A percentile compares a stretch with the other conserved stretches of the same genome.
phyloP scores from a whole-genome alignment of 2,888 invertebrate species.

The Caenorhabditis sulstoni region DNA sequence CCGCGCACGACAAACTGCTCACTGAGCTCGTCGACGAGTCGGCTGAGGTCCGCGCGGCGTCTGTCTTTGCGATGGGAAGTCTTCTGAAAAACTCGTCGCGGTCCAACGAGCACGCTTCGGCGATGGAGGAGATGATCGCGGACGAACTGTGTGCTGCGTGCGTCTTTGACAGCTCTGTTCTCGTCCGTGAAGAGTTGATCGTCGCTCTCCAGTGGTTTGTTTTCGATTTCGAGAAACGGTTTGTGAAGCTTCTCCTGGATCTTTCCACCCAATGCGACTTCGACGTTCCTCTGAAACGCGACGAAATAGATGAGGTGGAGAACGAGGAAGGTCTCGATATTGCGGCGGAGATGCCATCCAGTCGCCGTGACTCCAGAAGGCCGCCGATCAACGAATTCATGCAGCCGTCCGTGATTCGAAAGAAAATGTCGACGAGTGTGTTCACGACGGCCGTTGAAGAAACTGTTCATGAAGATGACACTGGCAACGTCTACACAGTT shows the following conservation, averaged over 20 bases:
- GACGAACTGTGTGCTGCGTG: slow-evolving; percentile 89
- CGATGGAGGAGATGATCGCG: slow-evolving; percentile 87
- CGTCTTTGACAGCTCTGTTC: slow-evolving; percentile 89
- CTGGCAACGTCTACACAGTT: slow-evolving; percentile 14
- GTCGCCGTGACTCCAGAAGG: not conserved
- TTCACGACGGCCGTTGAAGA: slow-evolving; percentile 44
- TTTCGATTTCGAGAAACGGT: slow-evolving; percentile 87
- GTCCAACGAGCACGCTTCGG: slow-evolving; percentile 79
- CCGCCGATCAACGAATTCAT: slow-evolving; percentile 24
- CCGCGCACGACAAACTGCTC: slow-evolving; percentile 92
- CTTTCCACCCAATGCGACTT: slow-evolving; percentile 51
- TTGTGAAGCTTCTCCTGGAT: slow-evolving; percentile 83
- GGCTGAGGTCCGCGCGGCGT: slow-evolving; percentile 94
- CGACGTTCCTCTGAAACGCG: slow-evolving; percentile 16
- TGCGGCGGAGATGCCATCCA: slow-evolving; percentile 31
- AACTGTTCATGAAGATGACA: slow-evolving; percentile 11
- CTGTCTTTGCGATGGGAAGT: slow-evolving; percentile 92
- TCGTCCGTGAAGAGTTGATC: slow-evolving; percentile 86
- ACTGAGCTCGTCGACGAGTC: slow-evolving; percentile 85
- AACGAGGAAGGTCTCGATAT: slow-evolving; percentile 45
- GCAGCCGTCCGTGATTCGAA: slow-evolving; percentile 32
- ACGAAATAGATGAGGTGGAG: not conserved
- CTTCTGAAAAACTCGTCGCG: slow-evolving; percentile 77
- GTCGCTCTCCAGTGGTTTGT: slow-evolving; percentile 87
- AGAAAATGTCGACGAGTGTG: slow-evolving; percentile 55